Evolutionary conservation across 2,888 invertebrate genomes (phyloP), one percentile per base, ranked within the genome.

Genomic region (Conus canariensis): DNA sequence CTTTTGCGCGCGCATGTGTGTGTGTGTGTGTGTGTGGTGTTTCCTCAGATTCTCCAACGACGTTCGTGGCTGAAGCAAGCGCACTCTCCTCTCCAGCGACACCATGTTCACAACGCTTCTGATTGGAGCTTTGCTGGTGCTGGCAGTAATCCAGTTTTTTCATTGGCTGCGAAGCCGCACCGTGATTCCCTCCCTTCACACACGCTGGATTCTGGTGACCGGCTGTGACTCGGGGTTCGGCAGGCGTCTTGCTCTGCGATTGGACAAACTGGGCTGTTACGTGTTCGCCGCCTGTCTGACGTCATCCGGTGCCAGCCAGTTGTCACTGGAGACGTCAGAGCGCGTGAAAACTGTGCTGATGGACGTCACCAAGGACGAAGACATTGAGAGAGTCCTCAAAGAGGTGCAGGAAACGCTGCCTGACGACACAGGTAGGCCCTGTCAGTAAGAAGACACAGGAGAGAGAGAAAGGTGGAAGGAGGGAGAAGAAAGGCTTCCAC

Each of bases 201-300:
- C 74, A 2, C 74, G 80, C 6, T 16, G 56, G 9, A 30, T 89
- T 1, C 25, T 89, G 14, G 25, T 89, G 25, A 89, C 89, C 1
- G 89, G 89, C 67, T 89, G 89, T 70, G 89, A 89, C 85, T 56
- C 87, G 80, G 92, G 92, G n/a, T 92, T 92, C 88, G 92, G 92
- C 19, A 60, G 89, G 88, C 74, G 80, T 6, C 82, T 89, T 64
- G 92, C 89, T 10, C 85, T 30, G 9, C 90, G 88, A 87, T 80
- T 92, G 85, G 92, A 92, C 85, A 80, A 60, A 12, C 10, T 91
- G 67, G 92, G 92, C 30, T 91, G 90, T 64, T 86, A 90, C 85
- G 92, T 92, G 45, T 91, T 91, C 80, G 92, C 91, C 10, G 88
- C 89, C 22, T 92, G 92, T 58, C 70, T 90, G 64, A 90, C 92